Base-by-base conservation (phyloP, 2,797 vertebrate species). In the Rallus crepitans region DNA sequence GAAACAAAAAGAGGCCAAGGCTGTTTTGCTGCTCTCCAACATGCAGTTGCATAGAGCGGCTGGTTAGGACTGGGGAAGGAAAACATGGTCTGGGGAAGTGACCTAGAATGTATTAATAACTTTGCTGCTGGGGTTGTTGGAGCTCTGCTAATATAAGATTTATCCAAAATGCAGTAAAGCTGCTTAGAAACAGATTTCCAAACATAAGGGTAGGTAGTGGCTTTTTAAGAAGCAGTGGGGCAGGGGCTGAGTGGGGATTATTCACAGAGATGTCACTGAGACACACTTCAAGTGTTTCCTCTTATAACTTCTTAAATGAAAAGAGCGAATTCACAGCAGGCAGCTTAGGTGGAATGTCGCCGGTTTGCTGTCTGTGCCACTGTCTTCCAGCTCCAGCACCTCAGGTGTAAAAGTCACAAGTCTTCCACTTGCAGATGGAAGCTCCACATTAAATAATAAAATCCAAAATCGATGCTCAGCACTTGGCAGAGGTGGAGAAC, bases 141-240 rank as follows among this genome's bases (percentile, higher is more conserved):
- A 85, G 39, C 39, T 85, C 56, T 2, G 1, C 53, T 56, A 21
- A 30, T 63, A 35, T 52, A 31, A 59, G 42, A 24, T 12, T 65
- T 63, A 60, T 14, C 82, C 35, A 31, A 80, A 89, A 92, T 21
- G 65, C 83, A 30, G 53, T 59, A 82, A 92, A 94, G 53, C 79
- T 82, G 84, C 93, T 85, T 82, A 89, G 63, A 79, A 90, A 53
- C 75, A 88, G 72, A 89, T 95, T 94, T 82, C 56, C 66, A 90
- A 66, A 52, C 30, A 39, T 28, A 42, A 57, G 59, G 73, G 37
- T n/a, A 69, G 70, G 73, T 47, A 79, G 47, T 8, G 70, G 55
- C 37, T 93, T 87, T 42, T 50, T 77, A 61, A 82, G 81, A 75
- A 63, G 66, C 17, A 2, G 35, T 82, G 50, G 33, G 85, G 77